Percentiles rank a stretch among this genome's conserved stretches.
phyloP scores from a whole-genome alignment of 2,113 vertebrate species.

The Festucalex cinctus region DNA sequence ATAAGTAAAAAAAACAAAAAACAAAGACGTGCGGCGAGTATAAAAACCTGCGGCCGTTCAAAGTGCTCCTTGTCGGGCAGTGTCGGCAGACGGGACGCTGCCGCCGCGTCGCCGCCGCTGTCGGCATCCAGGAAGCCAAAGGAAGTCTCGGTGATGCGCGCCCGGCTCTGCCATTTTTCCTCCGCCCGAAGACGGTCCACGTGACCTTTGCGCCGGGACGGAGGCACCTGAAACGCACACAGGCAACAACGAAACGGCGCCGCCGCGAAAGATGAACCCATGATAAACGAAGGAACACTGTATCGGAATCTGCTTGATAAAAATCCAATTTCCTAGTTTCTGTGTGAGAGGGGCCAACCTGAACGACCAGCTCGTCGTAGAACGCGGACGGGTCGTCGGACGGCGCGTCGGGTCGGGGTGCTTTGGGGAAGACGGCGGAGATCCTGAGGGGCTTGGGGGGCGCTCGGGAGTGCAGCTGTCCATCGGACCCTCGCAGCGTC shows the following conservation, averaged over 20 bases:
- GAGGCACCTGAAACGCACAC: slow-evolving; percentile 48
- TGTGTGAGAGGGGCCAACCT: slow-evolving; percentile 28
- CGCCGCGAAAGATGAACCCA: too few relatives aligned
- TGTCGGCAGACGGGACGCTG: slow-evolving; percentile 23
- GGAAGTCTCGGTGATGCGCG: slow-evolving; percentile 77
- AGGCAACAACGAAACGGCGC: too few relatives aligned
- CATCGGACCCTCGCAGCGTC: slow-evolving; percentile 78
- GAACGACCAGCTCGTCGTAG: slow-evolving; percentile 79
- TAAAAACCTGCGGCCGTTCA: slow-evolving; percentile 65
- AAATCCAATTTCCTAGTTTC: too few relatives aligned
- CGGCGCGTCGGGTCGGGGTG: slow-evolving; percentile 35
- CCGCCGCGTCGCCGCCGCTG: slow-evolving; percentile 12
- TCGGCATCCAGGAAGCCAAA: slow-evolving; percentile 77
- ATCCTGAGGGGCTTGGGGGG: slow-evolving; percentile 78
- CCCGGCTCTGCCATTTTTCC: slow-evolving; percentile 77
- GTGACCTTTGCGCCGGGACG: slow-evolving; percentile 54
- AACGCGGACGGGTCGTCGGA: slow-evolving; percentile 49
- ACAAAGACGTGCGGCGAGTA: slow-evolving; percentile 13
- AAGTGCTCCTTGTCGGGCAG: slow-evolving; percentile 57
- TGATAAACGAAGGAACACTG: too few relatives aligned
- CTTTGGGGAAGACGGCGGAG: slow-evolving; percentile 67
- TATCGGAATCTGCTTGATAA: too few relatives aligned
- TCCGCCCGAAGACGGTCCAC: slow-evolving; percentile 72
- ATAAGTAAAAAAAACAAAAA: too few relatives aligned
- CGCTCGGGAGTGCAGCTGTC: slow-evolving; percentile 80